Base-by-base conservation (phyloP, 2,797 vertebrate genomes). In the Cetoscarus ocellatus region DNA sequence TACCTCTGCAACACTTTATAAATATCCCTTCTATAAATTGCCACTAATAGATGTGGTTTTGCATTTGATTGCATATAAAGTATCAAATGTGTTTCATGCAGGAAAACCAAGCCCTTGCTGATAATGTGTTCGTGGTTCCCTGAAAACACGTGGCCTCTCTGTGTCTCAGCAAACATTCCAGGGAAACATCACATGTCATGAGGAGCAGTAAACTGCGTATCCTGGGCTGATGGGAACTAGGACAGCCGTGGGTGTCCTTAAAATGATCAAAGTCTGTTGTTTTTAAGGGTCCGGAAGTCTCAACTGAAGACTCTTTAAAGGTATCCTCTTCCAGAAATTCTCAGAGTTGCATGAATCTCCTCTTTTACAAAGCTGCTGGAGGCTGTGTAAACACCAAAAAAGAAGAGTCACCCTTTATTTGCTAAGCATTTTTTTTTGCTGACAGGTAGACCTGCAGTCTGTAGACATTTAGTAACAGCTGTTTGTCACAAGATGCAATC, bases 91-190 rank as follows among this genome's bases (percentile, higher is more conserved):
- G 15, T 56, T 68, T 49, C 27, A 27, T 56, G 14, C 14, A 15
- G 63, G 43, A 72, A 36, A 50, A 51, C 36, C 59, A 55, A 19
- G 6, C 59, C 13, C 49, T 27, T 44, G 1, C 44, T 61, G 45
- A 83, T 68, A 39, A 68, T 35, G 40, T 43, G 17, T 19, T 18
- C 57, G 50, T 58, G 44, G 61, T 73, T 79, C 82, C 70, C 66
- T 74, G 68, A 62, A 75, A 74, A 81, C 77, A 36, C 40, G 15
- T 53, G 38, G 10, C 57, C 40, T 39, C 40, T 60, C 61, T 60
- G 76, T n/a, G 11, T 63, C 77, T 76, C 48, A 9, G 38, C 66
- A 83, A 79, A 85, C 79, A 87, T 84, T 85, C 80, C 65, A 68
- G 63, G 15, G 53, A 80, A 73, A 59, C 44, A 67, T 86, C 84